Percentiles rank a stretch among this genome's conserved stretches.
Conservation (phyloP, 2,113 vertebrate genomes). For the Marcusenius ussheri region DNA sequence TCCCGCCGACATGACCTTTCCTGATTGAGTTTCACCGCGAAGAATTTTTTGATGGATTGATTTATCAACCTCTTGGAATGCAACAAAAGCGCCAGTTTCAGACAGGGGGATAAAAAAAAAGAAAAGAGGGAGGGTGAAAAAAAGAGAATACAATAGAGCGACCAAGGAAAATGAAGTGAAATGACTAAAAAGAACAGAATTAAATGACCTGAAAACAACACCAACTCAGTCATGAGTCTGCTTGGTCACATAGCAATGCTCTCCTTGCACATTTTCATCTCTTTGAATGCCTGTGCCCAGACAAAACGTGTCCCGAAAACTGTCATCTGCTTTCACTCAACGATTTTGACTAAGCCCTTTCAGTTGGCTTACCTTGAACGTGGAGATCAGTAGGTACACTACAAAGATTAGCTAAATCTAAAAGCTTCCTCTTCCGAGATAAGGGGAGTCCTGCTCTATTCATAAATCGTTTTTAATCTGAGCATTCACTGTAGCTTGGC, state of each 20-base stretch:
- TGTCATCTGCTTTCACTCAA: conserved; percentile 43
- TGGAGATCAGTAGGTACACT: conserved; percentile 20
- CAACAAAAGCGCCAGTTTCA: conserved; percentile 89
- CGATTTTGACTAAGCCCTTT: conserved; percentile 50
- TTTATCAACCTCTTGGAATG: conserved; percentile 97
- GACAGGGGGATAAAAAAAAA: conserved; percentile 52
- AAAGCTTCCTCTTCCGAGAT: conserved; percentile 44
- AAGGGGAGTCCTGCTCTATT: conserved; percentile 46
- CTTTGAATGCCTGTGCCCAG: conserved; percentile 41
- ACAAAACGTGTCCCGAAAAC: conserved; percentile 44
- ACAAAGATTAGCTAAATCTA: conserved; percentile 31
- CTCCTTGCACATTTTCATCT: conserved; percentile 25
- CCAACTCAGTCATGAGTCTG: not conserved
- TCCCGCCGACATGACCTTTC: conserved; percentile 99
- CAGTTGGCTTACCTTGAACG: conserved; percentile 51
- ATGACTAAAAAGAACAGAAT: conserved; percentile 39
- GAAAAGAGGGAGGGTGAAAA: conserved; percentile 32
- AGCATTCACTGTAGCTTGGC: conserved; percentile 52
- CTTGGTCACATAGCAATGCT: not conserved
- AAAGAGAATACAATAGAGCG: conserved; percentile 30
- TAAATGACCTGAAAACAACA: conserved; percentile 38
- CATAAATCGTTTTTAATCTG: conserved; percentile 51
- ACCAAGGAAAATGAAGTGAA: conserved; percentile 22
- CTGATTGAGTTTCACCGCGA: conserved; percentile 99
- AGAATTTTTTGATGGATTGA: conserved; percentile 99